Evolutionary conservation across 1,140 invertebrate genomes (phyloP).

Genomic region (Neodiprion lecontei): DNA sequence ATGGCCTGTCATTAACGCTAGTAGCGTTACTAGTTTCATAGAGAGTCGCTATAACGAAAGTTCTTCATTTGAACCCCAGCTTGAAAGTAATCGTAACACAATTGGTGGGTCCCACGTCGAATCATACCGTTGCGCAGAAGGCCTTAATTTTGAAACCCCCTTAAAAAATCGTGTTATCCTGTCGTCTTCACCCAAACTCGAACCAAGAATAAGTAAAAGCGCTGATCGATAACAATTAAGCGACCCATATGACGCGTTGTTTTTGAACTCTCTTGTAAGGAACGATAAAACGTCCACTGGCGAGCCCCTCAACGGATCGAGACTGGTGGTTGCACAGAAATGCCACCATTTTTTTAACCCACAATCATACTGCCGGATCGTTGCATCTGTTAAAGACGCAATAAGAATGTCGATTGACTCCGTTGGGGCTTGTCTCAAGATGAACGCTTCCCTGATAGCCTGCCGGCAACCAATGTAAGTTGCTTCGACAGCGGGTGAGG

Average conservation of each 20-base stretch:
- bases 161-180: slow-evolving; percentile 34
- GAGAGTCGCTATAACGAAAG: slow-evolving; percentile 29
- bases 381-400: slow-evolving; percentile 20
- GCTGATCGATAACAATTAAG: slow-evolving; percentile 28
- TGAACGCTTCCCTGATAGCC: slow-evolving; percentile 26
- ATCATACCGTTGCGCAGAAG: slow-evolving; percentile 33
- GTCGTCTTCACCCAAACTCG: slow-evolving; percentile 22
- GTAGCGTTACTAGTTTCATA: slow-evolving; percentile 30
- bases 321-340: slow-evolving; percentile 13
- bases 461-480: slow-evolving; percentile 24
- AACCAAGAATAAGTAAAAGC: slow-evolving; percentile 16
- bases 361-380: slow-evolving; percentile 23
- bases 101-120: slow-evolving; percentile 35
- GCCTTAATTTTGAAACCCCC: slow-evolving; percentile 32
- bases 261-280: slow-evolving; percentile 16
- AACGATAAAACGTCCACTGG: slow-evolving; percentile 1
- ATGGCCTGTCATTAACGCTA: slow-evolving; percentile 32
- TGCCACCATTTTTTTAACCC: slow-evolving; percentile 26
- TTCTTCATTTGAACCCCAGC: slow-evolving; percentile 18
- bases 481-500: slow-evolving; percentile 22
- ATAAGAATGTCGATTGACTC: slow-evolving; percentile 22
- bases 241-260: slow-evolving; percentile 21
- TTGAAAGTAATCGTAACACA: slow-evolving; percentile 28
- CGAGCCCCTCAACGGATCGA: slow-evolving; percentile 21
- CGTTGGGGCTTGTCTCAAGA: slow-evolving; percentile 5